Evolutionary conservation across 92 coral and sea anemone species (phyloP).

Genomic region (Blastomussa wellsi): DNA sequence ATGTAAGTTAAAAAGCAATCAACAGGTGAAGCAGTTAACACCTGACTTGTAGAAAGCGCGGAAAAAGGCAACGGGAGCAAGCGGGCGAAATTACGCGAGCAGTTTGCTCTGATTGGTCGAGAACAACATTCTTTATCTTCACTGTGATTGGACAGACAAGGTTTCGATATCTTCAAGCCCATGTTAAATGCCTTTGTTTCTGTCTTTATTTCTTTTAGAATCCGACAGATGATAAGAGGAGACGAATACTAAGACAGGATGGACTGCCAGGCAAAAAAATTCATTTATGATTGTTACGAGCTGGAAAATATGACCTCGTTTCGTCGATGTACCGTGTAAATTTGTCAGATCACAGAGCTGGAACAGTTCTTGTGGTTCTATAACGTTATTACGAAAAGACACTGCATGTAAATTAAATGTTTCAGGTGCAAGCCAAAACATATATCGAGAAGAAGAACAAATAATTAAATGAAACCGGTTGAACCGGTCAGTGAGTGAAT

Average conservation of each 20-base stretch:
- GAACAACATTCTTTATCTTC: neutral
- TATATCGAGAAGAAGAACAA: neutral
- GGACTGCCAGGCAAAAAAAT: neutral
- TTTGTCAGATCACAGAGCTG: neutral
- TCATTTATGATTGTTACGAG: neutral
- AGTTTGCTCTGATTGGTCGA: neutral
- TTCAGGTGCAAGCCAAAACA: neutral
- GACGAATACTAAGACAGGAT: slow-evolving; percentile 56
- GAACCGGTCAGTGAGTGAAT: slow-evolving; percentile 18
- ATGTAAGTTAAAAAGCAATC: neutral
- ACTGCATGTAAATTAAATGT: neutral
- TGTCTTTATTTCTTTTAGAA: slow-evolving; percentile 36
- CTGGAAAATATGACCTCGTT: slow-evolving; percentile 4
- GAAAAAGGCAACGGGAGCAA: neutral
- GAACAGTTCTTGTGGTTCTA: neutral
- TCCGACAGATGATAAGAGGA: slow-evolving; percentile 92
- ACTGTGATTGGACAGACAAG: neutral
- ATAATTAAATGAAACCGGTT: slow-evolving; percentile 5
- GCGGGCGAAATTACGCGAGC: neutral
- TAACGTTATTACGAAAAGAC: neutral
- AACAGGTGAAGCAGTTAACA: neutral
- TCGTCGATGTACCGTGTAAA: neutral
- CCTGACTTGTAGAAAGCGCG: neutral
- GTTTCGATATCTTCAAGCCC: neutral
- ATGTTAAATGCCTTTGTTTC: neutral